Conservation (phyloP, 1,140 invertebrate genomes). For the Zaprionus taronus region DNA sequence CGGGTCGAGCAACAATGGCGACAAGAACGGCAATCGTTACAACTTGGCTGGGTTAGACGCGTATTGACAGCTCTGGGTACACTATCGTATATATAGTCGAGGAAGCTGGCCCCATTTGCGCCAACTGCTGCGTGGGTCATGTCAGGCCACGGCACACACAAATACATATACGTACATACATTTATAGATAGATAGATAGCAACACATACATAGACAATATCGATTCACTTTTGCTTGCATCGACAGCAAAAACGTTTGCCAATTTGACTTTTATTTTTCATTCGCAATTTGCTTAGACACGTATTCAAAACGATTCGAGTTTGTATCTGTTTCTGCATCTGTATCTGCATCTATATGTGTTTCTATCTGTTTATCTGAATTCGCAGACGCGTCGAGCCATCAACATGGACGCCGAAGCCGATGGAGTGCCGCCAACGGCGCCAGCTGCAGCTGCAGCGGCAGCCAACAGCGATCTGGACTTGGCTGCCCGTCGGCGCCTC, state of each 20-base stretch:
- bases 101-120: conserved; percentile 32
- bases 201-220: background rate
- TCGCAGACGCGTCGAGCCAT: conserved; percentile 38
- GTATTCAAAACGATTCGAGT: conserved; percentile 54
- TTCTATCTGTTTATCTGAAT: conserved; percentile 16
- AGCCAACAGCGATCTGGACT: conserved; percentile 68
- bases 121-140: conserved; percentile 61
- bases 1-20: conserved; percentile 40
- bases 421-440: conserved; percentile 74
- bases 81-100: background rate
- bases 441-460: conserved; percentile 62
- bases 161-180: background rate
- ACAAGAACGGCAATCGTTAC: conserved; percentile 63
- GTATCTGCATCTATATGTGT: background rate
- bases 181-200: conserved; percentile 42
- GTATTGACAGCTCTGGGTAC: conserved; percentile 36
- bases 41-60: conserved; percentile 46
- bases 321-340: background rate
- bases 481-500: conserved; percentile 81
- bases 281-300: conserved; percentile 40
- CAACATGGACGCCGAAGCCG: conserved; percentile 79
- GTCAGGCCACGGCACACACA: conserved; percentile 4
- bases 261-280: conserved; percentile 52
- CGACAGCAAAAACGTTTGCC: conserved; percentile 47
- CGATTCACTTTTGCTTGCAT: conserved; percentile 8